Evolutionary conservation across 2,113 vertebrate species (phyloP), one percentile per base, ranked within the genome.

Genomic region (Axis porcinus): DNA sequence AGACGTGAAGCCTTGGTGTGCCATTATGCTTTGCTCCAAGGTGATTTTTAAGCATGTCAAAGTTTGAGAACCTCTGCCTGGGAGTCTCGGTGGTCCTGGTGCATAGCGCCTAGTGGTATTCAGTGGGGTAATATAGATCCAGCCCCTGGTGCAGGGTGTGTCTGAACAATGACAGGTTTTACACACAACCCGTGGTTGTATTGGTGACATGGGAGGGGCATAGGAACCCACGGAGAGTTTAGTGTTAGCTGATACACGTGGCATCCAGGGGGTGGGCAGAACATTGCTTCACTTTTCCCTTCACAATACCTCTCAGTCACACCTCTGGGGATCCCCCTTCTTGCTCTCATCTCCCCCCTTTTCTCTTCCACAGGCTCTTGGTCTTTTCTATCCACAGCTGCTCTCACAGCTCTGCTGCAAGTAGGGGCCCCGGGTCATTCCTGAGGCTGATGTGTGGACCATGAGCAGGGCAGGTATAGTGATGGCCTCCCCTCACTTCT

Each of bases 391-490:
- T 13, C 12, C 13, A 14, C 36, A 36, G 36, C 58, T 83, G 82
- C 14, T 76, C 62, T 45, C 25, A 14, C 3, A 23, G 52, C 21
- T 27, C 27, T 30, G 28, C 3, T 11, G 19, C 3, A 2, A 0
- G 27, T n/a, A 30, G 2, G 0, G 82, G 33, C 9, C 15, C 47
- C 4, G 21, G 11, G 1, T 33, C 23, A 30, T 16, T 21, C 13
- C 10, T n/a, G 60, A 23, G 52, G 74, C 55, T 58, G 6, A 33
- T 40, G 74, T 62, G 14, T 9, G 12, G 16, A 36, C 14, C 17
- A 4, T 4, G 40, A 27, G 6, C 79, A 33, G 28, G 81, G 8
- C 40, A 2, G 30, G 6, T 10, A 9, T 50, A 7, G 60, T 12
- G 10, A 47, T 4, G 1, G 14, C 36, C 25, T 79, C 50, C 33